Base-by-base conservation (phyloP, 2,797 vertebrate species). In the Threskiornis aethiopicus region DNA sequence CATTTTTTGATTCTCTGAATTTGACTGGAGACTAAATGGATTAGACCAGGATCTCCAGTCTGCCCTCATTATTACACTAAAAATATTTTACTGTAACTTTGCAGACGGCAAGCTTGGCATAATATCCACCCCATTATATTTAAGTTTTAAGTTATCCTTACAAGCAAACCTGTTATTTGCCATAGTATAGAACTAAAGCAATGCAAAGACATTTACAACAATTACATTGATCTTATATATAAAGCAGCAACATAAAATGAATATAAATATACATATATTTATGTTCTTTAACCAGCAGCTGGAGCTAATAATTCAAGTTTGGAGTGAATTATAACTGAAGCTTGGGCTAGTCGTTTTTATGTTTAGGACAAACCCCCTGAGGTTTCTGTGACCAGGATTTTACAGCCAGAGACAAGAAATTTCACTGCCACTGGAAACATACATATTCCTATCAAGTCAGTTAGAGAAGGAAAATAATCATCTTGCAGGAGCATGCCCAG, bases 291-390 rank as follows among this genome's bases (percentile, higher is more conserved):
- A 82, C 52, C 76, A 87, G 85, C 87, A 97, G 52, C 94, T 97
- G 96, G 71, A 89, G 72, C 94, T 96, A 92, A 96, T 97, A 97
- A 87, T 37, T 70, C 20, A 76, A 70, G 26, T 96, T 96, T 97
- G 93, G 80, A 87, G 92, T 97, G 95, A 90, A 95, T 97, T 97
- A 87, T 49, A 89, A 93, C 51, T 70, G 31, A 77, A 87, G 72
- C 80, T 96, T 89, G 54, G 67, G 19, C 80, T 90, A 87, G 93
- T 86, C 24, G 16, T 93, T 94, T 96, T 94, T 89, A 73, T 84
- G 55, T 89, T 54, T 81, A 82, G 91, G 89, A 88, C 54, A 95
- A 97, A 33, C 37, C 46, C 52, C 84, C 21, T 46, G 83, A 92
- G 61, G 66, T 94, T 97, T 95, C 79, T 94, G 81, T 97, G 84